Percentiles rank a stretch among this genome's conserved stretches.
phyloP scores from a whole-genome alignment of 2,113 vertebrate species.

The Suricata suricatta region DNA sequence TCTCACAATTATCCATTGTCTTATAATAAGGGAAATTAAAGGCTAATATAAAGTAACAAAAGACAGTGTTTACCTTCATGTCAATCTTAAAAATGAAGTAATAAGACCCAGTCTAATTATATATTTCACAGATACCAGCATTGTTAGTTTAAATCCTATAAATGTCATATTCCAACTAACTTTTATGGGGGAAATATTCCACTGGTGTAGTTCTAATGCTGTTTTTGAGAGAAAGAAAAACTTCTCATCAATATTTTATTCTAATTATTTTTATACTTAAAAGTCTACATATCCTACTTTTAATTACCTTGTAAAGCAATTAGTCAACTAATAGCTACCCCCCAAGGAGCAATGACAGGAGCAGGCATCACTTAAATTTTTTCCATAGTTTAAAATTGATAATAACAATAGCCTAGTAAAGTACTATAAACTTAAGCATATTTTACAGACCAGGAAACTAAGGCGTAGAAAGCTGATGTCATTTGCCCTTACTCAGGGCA shows the following conservation, averaged over 20 bases:
- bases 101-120: neutral
- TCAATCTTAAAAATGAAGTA: slow-evolving; percentile 41
- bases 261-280: neutral
- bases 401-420: neutral
- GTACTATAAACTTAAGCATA: neutral
- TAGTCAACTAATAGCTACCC: neutral
- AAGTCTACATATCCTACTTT: neutral
- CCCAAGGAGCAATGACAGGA: neutral
- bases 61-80: slow-evolving; percentile 28
- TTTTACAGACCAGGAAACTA: slow-evolving; percentile 29
- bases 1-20: neutral
- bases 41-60: slow-evolving; percentile 36
- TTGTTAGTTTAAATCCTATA: neutral
- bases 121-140: neutral
- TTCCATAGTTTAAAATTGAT: neutral
- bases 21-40: neutral
- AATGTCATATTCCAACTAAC: neutral
- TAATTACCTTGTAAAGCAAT: neutral
- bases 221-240: neutral
- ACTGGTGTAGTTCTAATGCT: neutral
- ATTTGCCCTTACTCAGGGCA: neutral
- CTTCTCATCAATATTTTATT: neutral
- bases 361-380: neutral
- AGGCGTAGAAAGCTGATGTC: neutral
- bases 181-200: neutral